Percentiles rank a stretch among this genome's conserved stretches.
These are phyloP conservation scores for Cotesia congregata DNA, from an alignment of 2,888 invertebrate species.

Conservation along the genomic window DNA sequence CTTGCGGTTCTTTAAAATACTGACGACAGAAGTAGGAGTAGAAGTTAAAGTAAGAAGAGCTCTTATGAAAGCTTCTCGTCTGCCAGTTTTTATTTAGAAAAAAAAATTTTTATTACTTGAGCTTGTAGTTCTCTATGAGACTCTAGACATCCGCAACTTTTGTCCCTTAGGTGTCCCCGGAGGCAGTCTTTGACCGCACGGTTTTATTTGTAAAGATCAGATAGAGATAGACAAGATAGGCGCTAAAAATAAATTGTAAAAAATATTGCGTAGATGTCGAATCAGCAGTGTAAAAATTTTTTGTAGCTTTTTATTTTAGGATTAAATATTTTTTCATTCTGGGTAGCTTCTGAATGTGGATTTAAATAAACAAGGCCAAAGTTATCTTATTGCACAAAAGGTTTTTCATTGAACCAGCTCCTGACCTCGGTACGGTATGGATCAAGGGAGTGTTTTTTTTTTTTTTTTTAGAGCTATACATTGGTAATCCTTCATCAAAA, in stretches of 20 bases:
- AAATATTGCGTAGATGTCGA: conserved; percentile 8
- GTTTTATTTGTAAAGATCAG: background rate
- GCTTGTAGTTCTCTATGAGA: conserved; percentile 7
- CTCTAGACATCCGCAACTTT: conserved; percentile 6
- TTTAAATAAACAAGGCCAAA: background rate
- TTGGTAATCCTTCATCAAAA: no score
- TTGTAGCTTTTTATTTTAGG: no score
- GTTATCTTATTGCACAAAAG: background rate
- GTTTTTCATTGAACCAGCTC: background rate
- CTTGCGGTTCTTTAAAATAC: background rate
- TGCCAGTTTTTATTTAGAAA: background rate
- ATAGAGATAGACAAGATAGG: background rate
- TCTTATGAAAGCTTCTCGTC: background rate
- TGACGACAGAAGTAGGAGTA: background rate
- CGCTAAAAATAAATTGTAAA: background rate
- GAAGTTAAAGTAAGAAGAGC: background rate
- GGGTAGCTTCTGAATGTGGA: background rate
- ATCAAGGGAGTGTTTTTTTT: no score
- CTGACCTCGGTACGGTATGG: no score
- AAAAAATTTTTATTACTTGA: background rate
- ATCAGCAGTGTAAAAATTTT: no score
- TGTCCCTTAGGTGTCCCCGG: conserved; percentile 9
- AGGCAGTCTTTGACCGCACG: conserved; percentile 23
- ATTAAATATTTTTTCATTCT: no score
- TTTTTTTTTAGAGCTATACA: no score